These are phyloP conservation scores for Hoplodrina blanda DNA, from an alignment of 2,888 invertebrate species.

Conservation along the genomic window DNA sequence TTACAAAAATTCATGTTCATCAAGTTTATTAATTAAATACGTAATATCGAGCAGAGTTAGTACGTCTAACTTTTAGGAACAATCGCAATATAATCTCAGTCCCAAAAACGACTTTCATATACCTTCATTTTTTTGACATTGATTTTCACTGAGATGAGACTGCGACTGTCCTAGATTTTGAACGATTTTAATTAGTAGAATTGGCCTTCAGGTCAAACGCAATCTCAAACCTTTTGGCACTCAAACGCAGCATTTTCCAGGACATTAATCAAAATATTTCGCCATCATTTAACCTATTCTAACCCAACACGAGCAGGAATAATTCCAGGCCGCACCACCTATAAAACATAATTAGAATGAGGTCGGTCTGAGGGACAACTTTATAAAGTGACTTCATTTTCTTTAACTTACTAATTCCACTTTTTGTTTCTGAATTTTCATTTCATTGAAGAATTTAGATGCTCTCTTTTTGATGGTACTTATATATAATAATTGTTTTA, in stretches of 20 bases:
- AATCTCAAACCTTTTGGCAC: slow-evolving; percentile 1
- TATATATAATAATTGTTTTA: slow-evolving; percentile 49
- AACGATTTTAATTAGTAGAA: no score
- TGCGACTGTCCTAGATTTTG: no score
- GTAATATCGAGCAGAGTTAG: no score
- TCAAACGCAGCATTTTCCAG: slow-evolving; percentile 21
- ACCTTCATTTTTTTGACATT: no score
- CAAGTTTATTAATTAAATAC: no score
- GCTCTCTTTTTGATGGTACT: slow-evolving; percentile 12
- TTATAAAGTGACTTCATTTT: slow-evolving; percentile 72
- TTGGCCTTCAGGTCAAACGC: neutral
- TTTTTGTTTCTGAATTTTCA: slow-evolving; percentile 56
- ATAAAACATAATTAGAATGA: slow-evolving; percentile 75
- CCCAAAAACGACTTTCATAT: no score
- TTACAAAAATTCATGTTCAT: no score
- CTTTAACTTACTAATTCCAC: slow-evolving; percentile 63
- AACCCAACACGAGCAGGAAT: slow-evolving; percentile 29
- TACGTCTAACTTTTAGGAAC: no score
- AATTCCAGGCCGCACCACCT: slow-evolving; percentile 58
- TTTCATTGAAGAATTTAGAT: slow-evolving; percentile 52
- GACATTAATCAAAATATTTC: slow-evolving; percentile 39
- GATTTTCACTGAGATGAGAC: no score
- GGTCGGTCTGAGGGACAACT: slow-evolving; percentile 64
- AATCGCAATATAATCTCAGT: no score
- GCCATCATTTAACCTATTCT: slow-evolving; percentile 38